These are phyloP conservation scores for Apamea sordens DNA, from an alignment of 2,888 invertebrate genomes.

Conservation along the genomic window DNA sequence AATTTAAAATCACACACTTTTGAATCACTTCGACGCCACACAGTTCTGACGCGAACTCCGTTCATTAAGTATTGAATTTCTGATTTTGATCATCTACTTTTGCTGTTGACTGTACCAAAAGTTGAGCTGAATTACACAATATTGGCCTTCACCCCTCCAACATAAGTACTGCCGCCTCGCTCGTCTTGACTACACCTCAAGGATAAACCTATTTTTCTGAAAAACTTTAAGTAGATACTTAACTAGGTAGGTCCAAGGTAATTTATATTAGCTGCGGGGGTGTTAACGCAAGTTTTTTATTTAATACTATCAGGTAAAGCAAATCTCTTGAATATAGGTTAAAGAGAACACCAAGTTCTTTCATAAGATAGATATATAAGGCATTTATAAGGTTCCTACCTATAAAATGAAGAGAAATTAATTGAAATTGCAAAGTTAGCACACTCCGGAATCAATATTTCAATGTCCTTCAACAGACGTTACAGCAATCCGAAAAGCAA, in stretches of 20 bases:
- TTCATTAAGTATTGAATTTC: too few species aligned
- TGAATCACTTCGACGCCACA: too few species aligned
- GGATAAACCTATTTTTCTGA: conserved; percentile 41
- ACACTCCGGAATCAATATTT: conserved; percentile 34
- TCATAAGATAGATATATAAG: background rate
- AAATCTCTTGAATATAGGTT: background rate
- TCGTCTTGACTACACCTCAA: conserved; percentile 55
- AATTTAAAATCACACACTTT: too few species aligned
- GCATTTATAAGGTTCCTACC: background rate
- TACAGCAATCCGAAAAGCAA: conserved; percentile 26
- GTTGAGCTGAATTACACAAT: conserved; percentile 72
- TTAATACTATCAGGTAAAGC: background rate
- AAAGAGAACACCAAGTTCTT: background rate
- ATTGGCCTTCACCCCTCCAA: conserved; percentile 72
- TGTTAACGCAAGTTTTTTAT: conserved; percentile 1
- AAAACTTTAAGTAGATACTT: conserved; percentile 26
- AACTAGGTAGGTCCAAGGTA: conserved; percentile 19
- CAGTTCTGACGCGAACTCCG: too few species aligned
- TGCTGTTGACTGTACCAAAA: too few species aligned
- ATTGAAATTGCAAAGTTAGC: conserved; percentile 3
- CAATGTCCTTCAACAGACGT: conserved; percentile 38
- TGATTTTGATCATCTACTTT: too few species aligned
- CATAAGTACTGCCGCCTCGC: conserved; percentile 49
- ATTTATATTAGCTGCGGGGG: background rate
- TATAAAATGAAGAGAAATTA: background rate